These are phyloP conservation scores for Epizoanthus scotinus DNA, from an alignment of 92 coral and sea anemone genomes.

Conservation along the genomic window DNA sequence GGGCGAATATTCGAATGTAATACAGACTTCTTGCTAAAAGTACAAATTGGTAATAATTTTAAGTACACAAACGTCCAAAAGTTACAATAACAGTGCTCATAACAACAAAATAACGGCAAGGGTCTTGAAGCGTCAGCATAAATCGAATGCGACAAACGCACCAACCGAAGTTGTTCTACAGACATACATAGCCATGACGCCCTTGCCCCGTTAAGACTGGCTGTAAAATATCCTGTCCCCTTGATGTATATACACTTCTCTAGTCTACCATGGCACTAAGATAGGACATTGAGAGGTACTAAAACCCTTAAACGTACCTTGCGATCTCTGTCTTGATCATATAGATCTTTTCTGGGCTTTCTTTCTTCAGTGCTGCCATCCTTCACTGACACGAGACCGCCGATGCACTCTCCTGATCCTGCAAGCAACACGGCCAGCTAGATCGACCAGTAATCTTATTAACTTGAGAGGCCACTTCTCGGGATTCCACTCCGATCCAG, in stretches of 20 bases:
- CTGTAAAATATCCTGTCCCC: neutral
- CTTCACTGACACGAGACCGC: neutral
- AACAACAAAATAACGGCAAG: too few species aligned
- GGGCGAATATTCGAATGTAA: too few species aligned
- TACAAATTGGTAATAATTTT: slow-evolving; percentile 1
- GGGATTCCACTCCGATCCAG: slow-evolving; percentile 16
- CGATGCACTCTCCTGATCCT: neutral
- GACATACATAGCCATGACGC: neutral
- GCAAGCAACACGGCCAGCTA: neutral
- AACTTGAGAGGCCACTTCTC: neutral
- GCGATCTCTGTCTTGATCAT: slow-evolving; percentile 77
- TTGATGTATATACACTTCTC: neutral
- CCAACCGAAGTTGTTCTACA: too few species aligned
- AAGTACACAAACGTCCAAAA: neutral
- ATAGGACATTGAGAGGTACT: slow-evolving; percentile 2
- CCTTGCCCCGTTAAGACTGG: neutral
- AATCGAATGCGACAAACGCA: too few species aligned
- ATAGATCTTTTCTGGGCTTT: slow-evolving; percentile 79
- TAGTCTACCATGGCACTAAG: slow-evolving; percentile 2
- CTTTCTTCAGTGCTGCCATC: slow-evolving; percentile 76
- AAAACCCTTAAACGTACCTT: slow-evolving; percentile 38
- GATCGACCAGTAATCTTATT: neutral
- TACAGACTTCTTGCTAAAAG: neutral
- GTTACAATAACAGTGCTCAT: too few species aligned
- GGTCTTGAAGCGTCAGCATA: too few species aligned